These are phyloP conservation scores for Drosophila ficusphila DNA, from an alignment of 1,140 invertebrate species.

Conservation along the genomic window DNA sequence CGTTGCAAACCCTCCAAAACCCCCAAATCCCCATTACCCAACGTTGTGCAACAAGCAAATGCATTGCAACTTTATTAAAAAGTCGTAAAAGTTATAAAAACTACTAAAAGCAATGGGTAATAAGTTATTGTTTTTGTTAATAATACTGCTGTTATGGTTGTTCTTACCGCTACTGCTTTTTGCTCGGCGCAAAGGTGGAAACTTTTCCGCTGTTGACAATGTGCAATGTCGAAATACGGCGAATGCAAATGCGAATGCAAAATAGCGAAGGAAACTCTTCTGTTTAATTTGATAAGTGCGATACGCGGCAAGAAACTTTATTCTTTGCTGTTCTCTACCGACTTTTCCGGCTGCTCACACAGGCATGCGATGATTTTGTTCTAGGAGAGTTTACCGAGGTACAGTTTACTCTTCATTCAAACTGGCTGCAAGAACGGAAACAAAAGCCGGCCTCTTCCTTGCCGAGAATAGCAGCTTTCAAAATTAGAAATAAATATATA, in stretches of 20 bases:
- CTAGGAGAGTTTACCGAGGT: conserved; percentile 20
- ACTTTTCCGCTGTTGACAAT: conserved; percentile 51
- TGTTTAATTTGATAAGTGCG: conserved; percentile 55
- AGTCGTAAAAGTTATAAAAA: conserved; percentile 83
- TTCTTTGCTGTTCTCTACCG: conserved; percentile 19
- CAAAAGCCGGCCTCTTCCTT: conserved; percentile 28
- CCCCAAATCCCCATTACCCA: not conserved
- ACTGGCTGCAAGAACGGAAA: conserved; percentile 16
- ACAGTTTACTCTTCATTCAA: conserved; percentile 33
- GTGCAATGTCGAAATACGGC: conserved; percentile 31
- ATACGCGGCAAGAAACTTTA: conserved; percentile 41
- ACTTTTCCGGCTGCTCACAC: not conserved
- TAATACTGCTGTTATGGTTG: conserved; percentile 39
- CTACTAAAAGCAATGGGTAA: conserved; percentile 81
- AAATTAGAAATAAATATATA: not conserved
- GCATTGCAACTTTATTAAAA: conserved; percentile 82
- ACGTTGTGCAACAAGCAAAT: conserved; percentile 63
- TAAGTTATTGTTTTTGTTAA: conserved; percentile 69
- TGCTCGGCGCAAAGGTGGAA: conserved; percentile 5
- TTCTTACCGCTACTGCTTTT: conserved; percentile 16
- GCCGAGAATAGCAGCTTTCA: not conserved
- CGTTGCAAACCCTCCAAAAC: conserved; percentile 10
- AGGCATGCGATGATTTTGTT: not conserved
- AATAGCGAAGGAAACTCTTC: conserved; percentile 22
- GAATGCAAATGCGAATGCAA: conserved; percentile 27